Evolutionary conservation across 2,113 vertebrate species (phyloP).

Genomic region (Notechis scutatus): DNA sequence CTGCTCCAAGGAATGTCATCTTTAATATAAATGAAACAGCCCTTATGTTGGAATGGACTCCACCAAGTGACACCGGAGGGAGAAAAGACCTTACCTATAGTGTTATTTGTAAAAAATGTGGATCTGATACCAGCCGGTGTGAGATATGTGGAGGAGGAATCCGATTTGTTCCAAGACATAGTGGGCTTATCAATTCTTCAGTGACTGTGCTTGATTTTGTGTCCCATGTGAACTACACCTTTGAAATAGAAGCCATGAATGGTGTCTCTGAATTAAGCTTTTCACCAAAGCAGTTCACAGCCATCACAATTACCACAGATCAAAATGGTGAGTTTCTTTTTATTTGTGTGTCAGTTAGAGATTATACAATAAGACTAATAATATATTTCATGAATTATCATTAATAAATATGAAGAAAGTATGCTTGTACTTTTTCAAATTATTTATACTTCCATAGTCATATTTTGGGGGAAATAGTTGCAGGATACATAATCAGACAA

Average conservation of each 20-base stretch:
- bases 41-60: slow-evolving; percentile 91
- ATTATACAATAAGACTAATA: neutral
- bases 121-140: slow-evolving; percentile 75
- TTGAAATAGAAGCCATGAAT: slow-evolving; percentile 90
- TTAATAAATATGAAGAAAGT: neutral
- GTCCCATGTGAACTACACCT: slow-evolving; percentile 91
- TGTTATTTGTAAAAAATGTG: slow-evolving; percentile 87
- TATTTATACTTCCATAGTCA: neutral
- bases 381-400: neutral
- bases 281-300: slow-evolving; percentile 82
- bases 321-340: slow-evolving; percentile 83
- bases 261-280: slow-evolving; percentile 88
- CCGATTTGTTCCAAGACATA: slow-evolving; percentile 84
- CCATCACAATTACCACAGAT: slow-evolving; percentile 87
- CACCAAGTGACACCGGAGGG: slow-evolving; percentile 87
- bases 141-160: slow-evolving; percentile 87
- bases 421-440: neutral
- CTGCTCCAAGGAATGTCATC: slow-evolving; percentile 78
- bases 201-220: slow-evolving; percentile 88
- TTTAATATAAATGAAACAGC: slow-evolving; percentile 93
- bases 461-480: neutral
- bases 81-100: slow-evolving; percentile 92
- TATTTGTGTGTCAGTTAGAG: neutral
- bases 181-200: slow-evolving; percentile 82
- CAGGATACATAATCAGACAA: neutral